Percentiles rank a stretch among this genome's conserved stretches.
Conservation (phyloP, 1,140 invertebrate genomes). For the Parapsyche elsis region DNA sequence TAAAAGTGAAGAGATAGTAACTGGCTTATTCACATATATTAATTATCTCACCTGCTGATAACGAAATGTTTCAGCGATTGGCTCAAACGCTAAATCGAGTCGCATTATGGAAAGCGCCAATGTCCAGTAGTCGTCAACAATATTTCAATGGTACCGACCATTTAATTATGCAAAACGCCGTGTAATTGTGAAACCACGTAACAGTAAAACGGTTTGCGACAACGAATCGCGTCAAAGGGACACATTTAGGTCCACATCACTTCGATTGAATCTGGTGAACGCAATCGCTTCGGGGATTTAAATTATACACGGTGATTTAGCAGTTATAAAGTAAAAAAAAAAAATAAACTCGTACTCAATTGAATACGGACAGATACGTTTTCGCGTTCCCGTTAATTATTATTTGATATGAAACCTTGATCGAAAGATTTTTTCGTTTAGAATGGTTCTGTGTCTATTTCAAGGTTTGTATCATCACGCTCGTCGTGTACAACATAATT, state of each 20-base stretch:
- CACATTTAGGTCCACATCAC: not conserved
- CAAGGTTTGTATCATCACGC: conserved; percentile 36
- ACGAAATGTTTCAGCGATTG: not conserved
- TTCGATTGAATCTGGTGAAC: too few species aligned
- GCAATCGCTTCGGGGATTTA: too few species aligned
- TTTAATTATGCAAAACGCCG: conserved; percentile 30
- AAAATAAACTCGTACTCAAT: too few species aligned
- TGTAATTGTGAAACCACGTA: conserved; percentile 11
- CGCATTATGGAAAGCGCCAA: not conserved
- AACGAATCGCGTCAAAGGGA: conserved; percentile 5
- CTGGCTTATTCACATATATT: too few species aligned
- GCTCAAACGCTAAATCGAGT: too few species aligned
- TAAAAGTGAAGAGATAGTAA: too few species aligned
- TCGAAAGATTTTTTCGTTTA: not conserved
- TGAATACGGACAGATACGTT: too few species aligned
- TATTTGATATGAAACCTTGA: conserved; percentile 1
- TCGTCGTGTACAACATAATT: conserved; percentile 28
- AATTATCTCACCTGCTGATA: not conserved
- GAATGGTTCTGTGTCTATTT: not conserved
- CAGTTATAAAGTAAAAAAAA: too few species aligned
- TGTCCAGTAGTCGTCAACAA: not conserved
- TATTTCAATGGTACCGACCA: conserved; percentile 8
- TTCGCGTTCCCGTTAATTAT: too few species aligned
- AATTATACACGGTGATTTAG: too few species aligned
- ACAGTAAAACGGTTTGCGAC: not conserved